phyloP scores from a whole-genome alignment of 2,888 invertebrate genomes.

The Athrips mouffetella region DNA sequence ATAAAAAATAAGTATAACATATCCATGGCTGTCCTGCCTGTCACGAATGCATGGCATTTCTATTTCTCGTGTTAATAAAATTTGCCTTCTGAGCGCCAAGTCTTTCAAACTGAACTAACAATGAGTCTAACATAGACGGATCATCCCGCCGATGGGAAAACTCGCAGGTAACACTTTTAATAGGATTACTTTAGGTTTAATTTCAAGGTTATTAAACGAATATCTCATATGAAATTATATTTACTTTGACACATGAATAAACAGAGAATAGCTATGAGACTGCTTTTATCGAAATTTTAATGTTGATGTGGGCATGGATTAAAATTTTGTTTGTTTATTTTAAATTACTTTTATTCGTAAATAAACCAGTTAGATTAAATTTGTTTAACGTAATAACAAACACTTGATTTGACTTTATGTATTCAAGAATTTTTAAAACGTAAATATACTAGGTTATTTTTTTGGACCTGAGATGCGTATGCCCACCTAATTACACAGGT shows the following conservation, averaged over 20 bases:
- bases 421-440: no score
- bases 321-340: neutral
- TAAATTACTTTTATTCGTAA: slow-evolving; percentile 6
- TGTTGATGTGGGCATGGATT: neutral
- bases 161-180: slow-evolving; percentile 44
- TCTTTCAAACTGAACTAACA: slow-evolving; percentile 61
- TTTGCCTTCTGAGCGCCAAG: slow-evolving; percentile 44
- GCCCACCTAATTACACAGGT: no score
- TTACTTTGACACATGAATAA: neutral
- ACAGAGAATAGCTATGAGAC: neutral
- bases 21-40: no score
- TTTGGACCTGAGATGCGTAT: no score
- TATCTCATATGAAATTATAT: neutral
- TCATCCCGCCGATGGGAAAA: slow-evolving; percentile 58
- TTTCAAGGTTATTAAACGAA: slow-evolving; percentile 8
- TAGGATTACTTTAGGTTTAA: slow-evolving; percentile 29
- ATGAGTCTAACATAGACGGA: slow-evolving; percentile 64
- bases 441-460: no score
- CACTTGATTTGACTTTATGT: no score
- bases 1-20: no score
- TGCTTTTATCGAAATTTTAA: neutral
- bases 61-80: neutral
- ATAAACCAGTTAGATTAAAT: no score
- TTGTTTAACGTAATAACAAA: no score
- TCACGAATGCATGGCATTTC: neutral